A percentile compares a stretch with the other conserved stretches of the same genome.
phyloP scores from a whole-genome alignment of 1,140 invertebrate genomes.

The Mesaphorura yosii region DNA sequence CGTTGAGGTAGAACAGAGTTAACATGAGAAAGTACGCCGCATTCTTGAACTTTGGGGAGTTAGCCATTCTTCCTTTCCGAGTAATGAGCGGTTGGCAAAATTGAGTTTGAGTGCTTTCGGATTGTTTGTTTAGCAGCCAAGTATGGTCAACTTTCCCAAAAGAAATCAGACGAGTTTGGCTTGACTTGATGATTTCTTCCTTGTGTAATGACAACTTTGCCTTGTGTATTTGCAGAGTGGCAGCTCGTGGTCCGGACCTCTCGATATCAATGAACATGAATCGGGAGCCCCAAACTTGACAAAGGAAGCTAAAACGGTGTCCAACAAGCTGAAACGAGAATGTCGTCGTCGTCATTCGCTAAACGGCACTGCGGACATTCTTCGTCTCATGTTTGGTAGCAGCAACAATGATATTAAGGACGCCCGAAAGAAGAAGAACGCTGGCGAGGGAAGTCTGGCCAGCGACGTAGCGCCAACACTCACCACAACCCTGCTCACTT shows the following conservation, averaged over 20 bases:
- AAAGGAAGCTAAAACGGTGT: conserved; percentile 17
- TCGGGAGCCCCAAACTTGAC: neutral
- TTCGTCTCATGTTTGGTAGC: conserved; percentile 21
- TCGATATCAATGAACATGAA: conserved; percentile 5
- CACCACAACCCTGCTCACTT: conserved; percentile 14
- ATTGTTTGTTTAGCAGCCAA: no score
- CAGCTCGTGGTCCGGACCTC: conserved; percentile 1
- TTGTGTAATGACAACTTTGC: no score
- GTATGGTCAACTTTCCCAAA: no score
- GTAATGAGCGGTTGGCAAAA: no score
- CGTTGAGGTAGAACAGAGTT: no score
- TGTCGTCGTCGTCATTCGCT: conserved; percentile 25
- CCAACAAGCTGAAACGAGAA: conserved; percentile 16
- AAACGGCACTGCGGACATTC: conserved; percentile 26
- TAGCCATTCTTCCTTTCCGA: no score
- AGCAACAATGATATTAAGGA: neutral
- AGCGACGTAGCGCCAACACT: conserved; percentile 18
- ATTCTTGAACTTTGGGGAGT: no score
- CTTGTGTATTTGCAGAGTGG: conserved; percentile 6
- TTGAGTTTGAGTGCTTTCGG: no score
- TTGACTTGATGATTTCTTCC: no score
- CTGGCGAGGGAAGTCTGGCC: conserved; percentile 5
- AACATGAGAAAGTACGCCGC: no score
- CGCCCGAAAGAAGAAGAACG: neutral
- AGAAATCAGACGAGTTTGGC: no score